A percentile compares a stretch with the other conserved stretches of the same genome.
Conservation (phyloP, 2,888 invertebrate genomes). For the Agriotes lineatus region DNA sequence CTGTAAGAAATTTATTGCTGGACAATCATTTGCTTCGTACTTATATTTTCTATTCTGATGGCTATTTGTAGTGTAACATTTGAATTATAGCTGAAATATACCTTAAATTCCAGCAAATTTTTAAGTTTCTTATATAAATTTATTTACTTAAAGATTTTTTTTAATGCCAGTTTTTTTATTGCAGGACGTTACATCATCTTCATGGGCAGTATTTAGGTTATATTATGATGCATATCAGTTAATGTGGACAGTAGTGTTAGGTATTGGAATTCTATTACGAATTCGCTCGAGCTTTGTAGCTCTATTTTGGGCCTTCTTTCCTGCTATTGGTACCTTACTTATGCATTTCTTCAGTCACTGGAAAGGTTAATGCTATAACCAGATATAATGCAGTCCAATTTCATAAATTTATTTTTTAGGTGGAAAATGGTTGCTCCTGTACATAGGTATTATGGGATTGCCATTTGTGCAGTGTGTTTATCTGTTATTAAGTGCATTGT, state of each 20-base stretch:
- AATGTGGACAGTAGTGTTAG: slow-evolving; percentile 70
- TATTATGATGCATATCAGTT: slow-evolving; percentile 71
- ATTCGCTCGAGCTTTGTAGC: slow-evolving; percentile 79
- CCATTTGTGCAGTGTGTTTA: slow-evolving; percentile 79
- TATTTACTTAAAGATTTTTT: too few species aligned
- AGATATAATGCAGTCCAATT: not conserved
- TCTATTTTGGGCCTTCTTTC: slow-evolving; percentile 74
- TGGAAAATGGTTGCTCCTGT: slow-evolving; percentile 70
- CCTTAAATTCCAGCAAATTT: too few species aligned
- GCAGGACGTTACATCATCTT: slow-evolving; percentile 63
- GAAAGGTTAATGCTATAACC: slow-evolving; percentile 63
- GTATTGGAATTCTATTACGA: slow-evolving; percentile 69
- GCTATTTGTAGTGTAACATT: too few species aligned
- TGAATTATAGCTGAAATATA: too few species aligned
- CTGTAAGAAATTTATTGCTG: too few species aligned
- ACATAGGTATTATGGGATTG: slow-evolving; percentile 69
- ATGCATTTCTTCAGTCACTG: slow-evolving; percentile 67
- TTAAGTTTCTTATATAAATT: too few species aligned
- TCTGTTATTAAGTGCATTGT: slow-evolving; percentile 76
- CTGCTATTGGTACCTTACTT: slow-evolving; percentile 69
- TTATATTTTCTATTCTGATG: too few species aligned
- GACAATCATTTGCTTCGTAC: too few species aligned
- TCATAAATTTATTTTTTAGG: slow-evolving; percentile 60
- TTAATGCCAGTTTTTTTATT: too few species aligned
- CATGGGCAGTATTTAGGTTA: slow-evolving; percentile 70